Percentiles rank a stretch among this genome's conserved stretches.
These are phyloP conservation scores for Formicarius rufipectus DNA, from an alignment of 2,113 vertebrate genomes.

Conservation along the genomic window DNA sequence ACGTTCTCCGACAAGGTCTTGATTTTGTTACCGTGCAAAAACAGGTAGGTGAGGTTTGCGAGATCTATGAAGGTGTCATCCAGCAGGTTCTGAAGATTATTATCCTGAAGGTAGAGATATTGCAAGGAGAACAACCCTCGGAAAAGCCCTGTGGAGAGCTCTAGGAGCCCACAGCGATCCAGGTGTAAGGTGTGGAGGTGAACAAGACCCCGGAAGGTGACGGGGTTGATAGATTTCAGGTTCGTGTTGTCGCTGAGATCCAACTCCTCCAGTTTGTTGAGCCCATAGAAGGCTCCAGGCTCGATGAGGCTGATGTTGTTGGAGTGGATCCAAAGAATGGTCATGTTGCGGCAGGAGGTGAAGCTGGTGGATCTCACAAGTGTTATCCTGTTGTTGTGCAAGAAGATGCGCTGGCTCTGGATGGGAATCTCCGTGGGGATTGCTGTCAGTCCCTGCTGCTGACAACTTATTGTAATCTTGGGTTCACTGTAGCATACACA, in stretches of 20 bases:
- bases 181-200: constrained; percentile 93
- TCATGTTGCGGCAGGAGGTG: constrained; percentile 91
- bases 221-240: constrained; percentile 86
- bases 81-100: constrained; percentile 86
- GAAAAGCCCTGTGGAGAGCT: constrained; percentile 89
- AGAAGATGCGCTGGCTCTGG: constrained; percentile 93
- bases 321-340: constrained; percentile 94
- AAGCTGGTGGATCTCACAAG: constrained; percentile 88
- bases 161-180: constrained; percentile 92
- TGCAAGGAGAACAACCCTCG: constrained; percentile 90
- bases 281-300: constrained; percentile 86
- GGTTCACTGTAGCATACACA: constrained; percentile 96
- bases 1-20: constrained; percentile 90
- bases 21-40: constrained; percentile 96
- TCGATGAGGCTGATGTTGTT: constrained; percentile 94
- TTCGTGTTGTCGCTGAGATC: constrained; percentile 95
- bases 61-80: constrained; percentile 93
- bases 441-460: constrained; percentile 92
- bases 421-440: constrained; percentile 90
- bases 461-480: constrained; percentile 92
- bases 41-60: constrained; percentile 95
- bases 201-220: constrained; percentile 88
- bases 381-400: constrained; percentile 92
- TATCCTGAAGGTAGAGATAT: constrained; percentile 97
- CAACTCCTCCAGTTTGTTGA: constrained; percentile 91